These are phyloP conservation scores for Vicugna pacos DNA, from an alignment of 2,113 vertebrate species.

Conservation along the genomic window DNA sequence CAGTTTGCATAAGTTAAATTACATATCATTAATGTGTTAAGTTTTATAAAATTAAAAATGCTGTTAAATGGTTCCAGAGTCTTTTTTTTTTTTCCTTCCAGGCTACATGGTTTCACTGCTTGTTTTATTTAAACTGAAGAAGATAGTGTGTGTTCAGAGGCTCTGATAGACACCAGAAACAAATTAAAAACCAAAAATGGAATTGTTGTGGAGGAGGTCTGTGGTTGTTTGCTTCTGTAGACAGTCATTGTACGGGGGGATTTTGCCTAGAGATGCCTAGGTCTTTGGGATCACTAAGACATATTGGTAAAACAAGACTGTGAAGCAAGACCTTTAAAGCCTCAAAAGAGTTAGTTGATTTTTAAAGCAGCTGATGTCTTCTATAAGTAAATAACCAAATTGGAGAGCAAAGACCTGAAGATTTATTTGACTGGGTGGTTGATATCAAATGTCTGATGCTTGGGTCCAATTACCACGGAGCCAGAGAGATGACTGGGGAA, in stretches of 20 bases:
- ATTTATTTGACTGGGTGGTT: neutral
- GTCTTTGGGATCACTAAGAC: neutral
- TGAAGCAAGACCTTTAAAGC: neutral
- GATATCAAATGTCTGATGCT: neutral
- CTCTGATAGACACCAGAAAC: neutral
- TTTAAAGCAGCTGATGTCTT: neutral
- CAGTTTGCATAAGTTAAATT: conserved; percentile 70
- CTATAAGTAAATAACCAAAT: neutral
- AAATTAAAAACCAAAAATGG: neutral
- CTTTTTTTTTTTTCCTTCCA: neutral
- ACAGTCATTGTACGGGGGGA: neutral
- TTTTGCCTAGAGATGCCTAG: neutral
- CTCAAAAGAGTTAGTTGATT: neutral
- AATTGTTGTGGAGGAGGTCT: neutral
- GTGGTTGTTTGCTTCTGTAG: neutral
- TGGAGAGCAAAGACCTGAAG: neutral
- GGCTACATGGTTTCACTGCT: neutral
- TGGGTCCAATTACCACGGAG: neutral
- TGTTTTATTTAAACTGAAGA: conserved; percentile 48
- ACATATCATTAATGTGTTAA: conserved; percentile 56
- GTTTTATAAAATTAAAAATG: conserved; percentile 62
- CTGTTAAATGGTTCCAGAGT: conserved; percentile 37
- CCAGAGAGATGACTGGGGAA: neutral
- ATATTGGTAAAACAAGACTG: neutral
- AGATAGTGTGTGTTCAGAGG: neutral